These are phyloP conservation scores for Pristionchus entomophagus DNA, from an alignment of 2,888 invertebrate genomes.

Conservation along the genomic window DNA sequence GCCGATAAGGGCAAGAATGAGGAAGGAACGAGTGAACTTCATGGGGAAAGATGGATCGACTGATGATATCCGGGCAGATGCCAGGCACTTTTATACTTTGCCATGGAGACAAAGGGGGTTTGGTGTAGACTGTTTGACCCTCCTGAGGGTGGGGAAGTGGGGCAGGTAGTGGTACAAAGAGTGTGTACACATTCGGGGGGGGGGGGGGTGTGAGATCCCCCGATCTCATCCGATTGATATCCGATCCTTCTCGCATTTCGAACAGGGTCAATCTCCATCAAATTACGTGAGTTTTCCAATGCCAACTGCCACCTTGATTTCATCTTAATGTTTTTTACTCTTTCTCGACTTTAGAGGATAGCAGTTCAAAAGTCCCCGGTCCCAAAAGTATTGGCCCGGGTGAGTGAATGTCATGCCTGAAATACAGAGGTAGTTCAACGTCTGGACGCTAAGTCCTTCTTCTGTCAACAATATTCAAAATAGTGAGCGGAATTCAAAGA, in stretches of 20 bases:
- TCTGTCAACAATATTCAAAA: too few species aligned
- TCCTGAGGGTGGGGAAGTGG: background rate
- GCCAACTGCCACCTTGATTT: background rate
- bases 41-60: background rate
- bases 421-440: too few species aligned
- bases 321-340: too few species aligned
- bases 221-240: background rate
- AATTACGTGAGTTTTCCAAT: background rate
- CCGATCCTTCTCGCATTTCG: background rate
- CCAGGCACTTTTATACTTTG: background rate
- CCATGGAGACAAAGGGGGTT: conserved; percentile 1
- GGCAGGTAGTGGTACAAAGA: background rate
- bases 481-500: too few species aligned
- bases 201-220: background rate
- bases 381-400: too few species aligned
- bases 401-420: too few species aligned
- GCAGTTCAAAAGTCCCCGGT: too few species aligned
- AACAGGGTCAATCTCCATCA: background rate
- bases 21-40: conserved; percentile 17
- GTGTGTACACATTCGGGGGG: background rate
- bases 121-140: background rate
- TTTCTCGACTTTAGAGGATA: too few species aligned
- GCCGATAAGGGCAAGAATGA: background rate
- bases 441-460: too few species aligned
- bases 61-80: background rate